Evolutionary conservation across 2,888 invertebrate species (phyloP).

Genomic region (Trichopria drosophilae): DNA sequence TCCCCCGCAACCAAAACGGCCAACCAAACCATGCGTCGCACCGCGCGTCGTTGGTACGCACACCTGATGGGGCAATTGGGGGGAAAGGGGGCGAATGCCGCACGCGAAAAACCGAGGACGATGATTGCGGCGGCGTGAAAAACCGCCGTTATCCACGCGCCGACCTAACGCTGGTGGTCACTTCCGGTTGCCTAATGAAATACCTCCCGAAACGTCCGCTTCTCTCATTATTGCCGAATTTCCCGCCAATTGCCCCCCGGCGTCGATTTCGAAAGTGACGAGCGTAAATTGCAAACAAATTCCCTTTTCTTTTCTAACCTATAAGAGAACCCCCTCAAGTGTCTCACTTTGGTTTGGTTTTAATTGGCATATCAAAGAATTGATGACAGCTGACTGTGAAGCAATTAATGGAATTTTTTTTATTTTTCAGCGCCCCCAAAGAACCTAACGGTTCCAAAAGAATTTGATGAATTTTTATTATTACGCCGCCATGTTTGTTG

Average conservation of each 20-base stretch:
- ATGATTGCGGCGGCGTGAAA: constrained; percentile 45
- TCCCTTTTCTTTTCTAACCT: no score
- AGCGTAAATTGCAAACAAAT: no score
- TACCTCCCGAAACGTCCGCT: constrained; percentile 31
- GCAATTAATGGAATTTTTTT: no score
- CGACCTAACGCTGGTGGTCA: constrained; percentile 23
- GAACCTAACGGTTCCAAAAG: no score
- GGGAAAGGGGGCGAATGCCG: constrained; percentile 20
- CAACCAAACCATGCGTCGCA: constrained; percentile 30
- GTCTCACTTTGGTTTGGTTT: no score
- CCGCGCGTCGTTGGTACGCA: constrained; percentile 16
- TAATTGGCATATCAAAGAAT: no score
- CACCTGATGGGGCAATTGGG: constrained; percentile 9
- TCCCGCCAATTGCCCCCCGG: constrained; percentile 14
- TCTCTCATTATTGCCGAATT: constrained; percentile 31
- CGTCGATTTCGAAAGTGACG: no score
- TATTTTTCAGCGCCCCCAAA: no score
- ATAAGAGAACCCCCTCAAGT: no score
- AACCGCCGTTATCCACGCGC: constrained; percentile 37
- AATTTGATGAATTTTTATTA: no score
- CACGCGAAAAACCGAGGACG: constrained; percentile 46
- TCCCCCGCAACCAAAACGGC: constrained; percentile 11
- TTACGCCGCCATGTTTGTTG: no score
- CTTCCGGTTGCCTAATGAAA: constrained; percentile 29
- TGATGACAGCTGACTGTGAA: no score